Evolutionary conservation across 2,113 vertebrate species (phyloP).

Genomic region (Scophthalmus maximus): DNA sequence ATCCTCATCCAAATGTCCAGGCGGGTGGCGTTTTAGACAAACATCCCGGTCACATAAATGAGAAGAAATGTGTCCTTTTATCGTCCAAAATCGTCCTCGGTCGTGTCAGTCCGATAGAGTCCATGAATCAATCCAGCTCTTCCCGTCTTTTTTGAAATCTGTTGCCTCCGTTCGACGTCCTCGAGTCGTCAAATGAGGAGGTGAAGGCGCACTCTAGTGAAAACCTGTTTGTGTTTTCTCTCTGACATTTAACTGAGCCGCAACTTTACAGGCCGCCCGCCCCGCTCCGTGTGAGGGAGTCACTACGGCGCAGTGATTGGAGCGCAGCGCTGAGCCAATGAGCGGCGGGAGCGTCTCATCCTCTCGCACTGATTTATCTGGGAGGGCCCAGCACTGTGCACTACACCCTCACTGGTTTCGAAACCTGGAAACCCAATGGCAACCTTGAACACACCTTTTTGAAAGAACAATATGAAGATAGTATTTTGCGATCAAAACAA

Average conservation of each 20-base stretch:
- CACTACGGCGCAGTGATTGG: constrained; percentile 62
- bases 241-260: constrained; percentile 14
- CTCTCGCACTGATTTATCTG: constrained; percentile 59
- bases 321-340: constrained; percentile 65
- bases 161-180: not conserved
- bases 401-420: no score
- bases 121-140: constrained; percentile 15
- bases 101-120: constrained; percentile 6
- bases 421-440: not conserved
- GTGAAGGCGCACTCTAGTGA: not conserved
- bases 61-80: not conserved
- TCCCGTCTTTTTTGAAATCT: not conserved
- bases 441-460: not conserved
- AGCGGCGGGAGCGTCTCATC: constrained; percentile 50
- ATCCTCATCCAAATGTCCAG: constrained; percentile 48
- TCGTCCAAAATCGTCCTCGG: fast-evolving
- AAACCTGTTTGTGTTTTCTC: constrained; percentile 1
- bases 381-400: no score
- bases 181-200: no score
- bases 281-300: constrained; percentile 43
- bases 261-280: not conserved
- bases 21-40: constrained; percentile 10
- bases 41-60: not conserved
- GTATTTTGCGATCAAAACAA: no score
- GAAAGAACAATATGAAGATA: no score